A percentile compares a stretch with the other conserved stretches of the same genome.
Conservation (phyloP, 1,140 invertebrate genomes). For the Drosophila rufa region DNA sequence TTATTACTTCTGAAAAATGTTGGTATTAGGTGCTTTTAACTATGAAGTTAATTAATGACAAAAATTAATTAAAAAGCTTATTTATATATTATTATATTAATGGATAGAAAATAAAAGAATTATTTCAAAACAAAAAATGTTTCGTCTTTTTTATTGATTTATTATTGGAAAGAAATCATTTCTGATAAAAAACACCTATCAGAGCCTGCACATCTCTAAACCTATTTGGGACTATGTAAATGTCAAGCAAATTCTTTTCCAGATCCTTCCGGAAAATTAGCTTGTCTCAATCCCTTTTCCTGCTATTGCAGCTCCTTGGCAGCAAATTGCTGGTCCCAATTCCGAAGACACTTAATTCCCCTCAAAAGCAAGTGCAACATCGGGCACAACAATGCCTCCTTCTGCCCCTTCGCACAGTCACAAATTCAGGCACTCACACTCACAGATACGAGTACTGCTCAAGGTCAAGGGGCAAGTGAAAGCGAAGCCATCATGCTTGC, state of each 20-base stretch:
- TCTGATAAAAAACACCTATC: not conserved
- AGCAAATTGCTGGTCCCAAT: slow-evolving; percentile 6
- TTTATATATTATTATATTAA: too few relatives aligned
- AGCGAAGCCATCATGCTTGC: slow-evolving; percentile 53
- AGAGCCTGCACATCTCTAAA: too few relatives aligned
- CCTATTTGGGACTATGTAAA: not conserved
- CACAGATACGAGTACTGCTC: slow-evolving; percentile 20
- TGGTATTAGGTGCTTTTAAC: too few relatives aligned
- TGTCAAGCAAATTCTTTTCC: not conserved
- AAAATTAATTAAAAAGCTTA: too few relatives aligned
- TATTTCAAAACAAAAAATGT: too few relatives aligned
- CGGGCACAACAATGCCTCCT: slow-evolving; percentile 12
- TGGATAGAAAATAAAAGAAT: too few relatives aligned
- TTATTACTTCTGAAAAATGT: too few relatives aligned
- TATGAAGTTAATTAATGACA: too few relatives aligned
- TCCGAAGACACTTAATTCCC: slow-evolving; percentile 46
- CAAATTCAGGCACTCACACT: not conserved
- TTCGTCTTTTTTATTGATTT: too few relatives aligned
- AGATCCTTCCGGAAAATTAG: not conserved
- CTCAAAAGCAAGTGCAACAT: slow-evolving; percentile 34
- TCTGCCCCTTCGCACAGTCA: not conserved
- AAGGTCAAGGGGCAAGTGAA: slow-evolving; percentile 81
- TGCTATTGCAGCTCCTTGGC: not conserved
- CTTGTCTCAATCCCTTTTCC: not conserved
- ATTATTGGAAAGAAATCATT: too few relatives aligned